Base-by-base conservation (phyloP, 2,113 vertebrate species). In the Menura novaehollandiae region DNA sequence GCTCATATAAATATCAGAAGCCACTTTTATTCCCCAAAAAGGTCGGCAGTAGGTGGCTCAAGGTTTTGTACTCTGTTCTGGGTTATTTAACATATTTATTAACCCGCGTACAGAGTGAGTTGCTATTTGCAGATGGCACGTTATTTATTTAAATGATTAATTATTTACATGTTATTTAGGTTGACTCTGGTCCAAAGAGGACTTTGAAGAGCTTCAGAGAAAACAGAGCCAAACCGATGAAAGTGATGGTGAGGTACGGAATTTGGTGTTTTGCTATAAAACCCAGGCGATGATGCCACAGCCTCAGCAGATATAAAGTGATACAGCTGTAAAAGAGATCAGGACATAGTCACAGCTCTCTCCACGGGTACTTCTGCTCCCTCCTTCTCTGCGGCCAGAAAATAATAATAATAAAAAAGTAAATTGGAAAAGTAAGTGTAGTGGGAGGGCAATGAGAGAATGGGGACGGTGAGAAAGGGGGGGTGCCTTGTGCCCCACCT, bases 131-230 rank as follows among this genome's bases (percentile, higher is more conserved):
- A 77, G 92, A 93, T 46, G 32, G 52, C 59, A 80, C 22, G 64
- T 67, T 96, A 94, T 97, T 95, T 97, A 95, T 96, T 97, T 85
- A 96, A 97, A 97, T 64, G 94, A 94, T 97, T 95, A 95, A 96
- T 95, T 89, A 97, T 97, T 97, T 87, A 96, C 95, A 10, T 44
- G 47, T 59, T 96, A 94, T 96, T 94, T 95, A 89, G 85, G 85
- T 95, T 95, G 96, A 88, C 73, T 86, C 60, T 5, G 12, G 72
- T 90, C 95, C 95, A 94, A 92, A 71, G 88, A 92, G 66, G 72
- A 30, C 88, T 90, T 87, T 69, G 67, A 91, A 86, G 81, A 90
- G 68, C 77, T 93, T 85, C 35, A 66, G 74, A 66, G 67, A 82
- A 80, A 63, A 55, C 17, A 20, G 35, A 67, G 88, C 52, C 73